Evolutionary conservation across 2,113 vertebrate genomes (phyloP), one percentile per base, ranked within the genome.

Genomic region (Sterna hirundo): DNA sequence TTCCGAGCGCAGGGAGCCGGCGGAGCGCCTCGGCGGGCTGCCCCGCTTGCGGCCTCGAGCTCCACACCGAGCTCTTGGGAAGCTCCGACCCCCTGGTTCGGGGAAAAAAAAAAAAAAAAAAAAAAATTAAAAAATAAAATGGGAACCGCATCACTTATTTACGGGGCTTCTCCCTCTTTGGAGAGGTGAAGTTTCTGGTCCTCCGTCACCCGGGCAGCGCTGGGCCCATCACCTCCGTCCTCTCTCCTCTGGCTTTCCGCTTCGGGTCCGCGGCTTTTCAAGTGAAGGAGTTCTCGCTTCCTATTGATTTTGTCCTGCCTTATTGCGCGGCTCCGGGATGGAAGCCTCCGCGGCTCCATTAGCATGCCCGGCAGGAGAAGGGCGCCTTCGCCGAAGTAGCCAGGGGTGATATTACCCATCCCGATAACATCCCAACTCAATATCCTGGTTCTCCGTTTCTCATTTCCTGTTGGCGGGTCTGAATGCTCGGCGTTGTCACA

Each of bases 381-480:
- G 47, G 7, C 5, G 29, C 69, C 52, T 54, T 27, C 42, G 44
- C 83, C 18, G n/a, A 8, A 87, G 95, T 95, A 95, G 95, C 95
- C 87, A 87, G 75, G 95, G 95, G 95, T 96, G 95, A 95, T 94
- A 92, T 95, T 94, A 84, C 94, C 54, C 18, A 72, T 60, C 89
- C 91, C 46, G 94, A 90, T 92, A 95, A 70, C 98, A 98, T 98
- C 98, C 98, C 96, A 98, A 98, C 98, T 98, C 99, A 99, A 99
- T 99, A 99, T 99, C 99, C 99, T 99, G 98, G 98, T 98, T 98
- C 98, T 97, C 98, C 96, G 85, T 98, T 99, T 99, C 98, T 99
- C 98, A 99, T 99, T 98, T 99, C 99, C 99, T 99, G 98, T 98
- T 98, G 98, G 98, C 98, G 88, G 98, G 97, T 96, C 96, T 97